A percentile compares a stretch with the other conserved stretches of the same genome.
Evolutionary conservation across 92 coral and sea anemone species (phyloP).

Genomic region (Isaurus tuberculatus): DNA sequence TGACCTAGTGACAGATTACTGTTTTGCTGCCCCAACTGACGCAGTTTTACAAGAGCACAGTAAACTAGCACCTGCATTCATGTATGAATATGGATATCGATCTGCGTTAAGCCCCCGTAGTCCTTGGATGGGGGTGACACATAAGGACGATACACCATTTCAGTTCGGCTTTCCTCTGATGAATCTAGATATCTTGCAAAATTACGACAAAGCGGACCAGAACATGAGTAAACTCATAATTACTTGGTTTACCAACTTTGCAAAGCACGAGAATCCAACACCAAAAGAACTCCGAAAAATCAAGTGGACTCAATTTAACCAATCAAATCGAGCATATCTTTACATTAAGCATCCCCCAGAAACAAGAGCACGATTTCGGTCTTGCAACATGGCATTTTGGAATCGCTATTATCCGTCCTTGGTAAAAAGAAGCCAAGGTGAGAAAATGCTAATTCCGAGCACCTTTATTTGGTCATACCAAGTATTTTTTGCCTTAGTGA

Average conservation of each 20-base stretch:
- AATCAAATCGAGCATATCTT: slow-evolving; percentile 64
- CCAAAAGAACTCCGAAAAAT: slow-evolving; percentile 54
- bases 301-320: slow-evolving; percentile 63
- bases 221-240: slow-evolving; percentile 75
- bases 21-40: slow-evolving; percentile 80
- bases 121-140: slow-evolving; percentile 72
- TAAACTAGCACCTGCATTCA: slow-evolving; percentile 56
- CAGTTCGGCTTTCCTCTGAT: slow-evolving; percentile 85
- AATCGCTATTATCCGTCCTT: too few species aligned
- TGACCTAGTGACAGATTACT: slow-evolving; percentile 71
- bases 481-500: neutral
- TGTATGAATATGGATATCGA: slow-evolving; percentile 77
- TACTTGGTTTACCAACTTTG: slow-evolving; percentile 78
- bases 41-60: slow-evolving; percentile 71
- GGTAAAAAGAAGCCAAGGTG: neutral
- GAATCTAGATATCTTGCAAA: slow-evolving; percentile 66
- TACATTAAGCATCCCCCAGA: slow-evolving; percentile 56
- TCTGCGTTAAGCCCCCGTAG: slow-evolving; percentile 62
- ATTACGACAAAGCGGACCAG: slow-evolving; percentile 68
- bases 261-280: slow-evolving; percentile 84
- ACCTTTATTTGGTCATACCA: neutral
- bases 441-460: neutral
- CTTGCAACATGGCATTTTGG: slow-evolving; percentile 83
- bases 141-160: slow-evolving; percentile 87
- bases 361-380: slow-evolving; percentile 62